Percentiles rank a stretch among this genome's conserved stretches.
Evolutionary conservation across 2,888 invertebrate genomes (phyloP).

Genomic region (Rhaphigaster nebulosa): DNA sequence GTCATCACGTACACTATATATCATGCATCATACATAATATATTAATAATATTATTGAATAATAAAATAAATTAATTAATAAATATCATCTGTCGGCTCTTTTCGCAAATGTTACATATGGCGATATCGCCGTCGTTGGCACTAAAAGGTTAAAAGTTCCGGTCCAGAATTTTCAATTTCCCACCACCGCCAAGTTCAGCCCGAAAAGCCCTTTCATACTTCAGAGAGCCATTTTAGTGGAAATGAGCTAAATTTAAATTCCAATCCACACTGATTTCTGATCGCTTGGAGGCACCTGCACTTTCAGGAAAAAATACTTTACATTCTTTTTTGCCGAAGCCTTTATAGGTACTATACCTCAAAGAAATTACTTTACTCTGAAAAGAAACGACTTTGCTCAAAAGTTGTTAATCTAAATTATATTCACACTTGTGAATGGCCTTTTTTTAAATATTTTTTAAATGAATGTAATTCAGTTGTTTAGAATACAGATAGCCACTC

Average conservation of each 20-base stretch:
- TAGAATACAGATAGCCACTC: background rate
- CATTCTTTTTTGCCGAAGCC: background rate
- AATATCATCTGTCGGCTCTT: too few relatives aligned
- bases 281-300: background rate
- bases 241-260: slow-evolving; percentile 26
- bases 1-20: too few relatives aligned
- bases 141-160: background rate
- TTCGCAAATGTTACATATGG: too few relatives aligned
- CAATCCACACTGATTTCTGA: background rate
- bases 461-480: background rate
- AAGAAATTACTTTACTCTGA: background rate
- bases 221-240: background rate
- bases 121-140: too few relatives aligned
- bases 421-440: background rate
- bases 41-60: too few relatives aligned
- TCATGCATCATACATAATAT: too few relatives aligned
- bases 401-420: background rate
- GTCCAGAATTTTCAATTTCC: slow-evolving; percentile 6
- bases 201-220: background rate
- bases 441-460: background rate
- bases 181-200: background rate
- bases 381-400: too few relatives aligned
- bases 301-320: background rate
- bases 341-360: background rate
- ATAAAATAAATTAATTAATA: too few relatives aligned